Evolutionary conservation across 2,888 invertebrate genomes (phyloP), one percentile per base, ranked within the genome.

Genomic region (Apodemia duryi): DNA sequence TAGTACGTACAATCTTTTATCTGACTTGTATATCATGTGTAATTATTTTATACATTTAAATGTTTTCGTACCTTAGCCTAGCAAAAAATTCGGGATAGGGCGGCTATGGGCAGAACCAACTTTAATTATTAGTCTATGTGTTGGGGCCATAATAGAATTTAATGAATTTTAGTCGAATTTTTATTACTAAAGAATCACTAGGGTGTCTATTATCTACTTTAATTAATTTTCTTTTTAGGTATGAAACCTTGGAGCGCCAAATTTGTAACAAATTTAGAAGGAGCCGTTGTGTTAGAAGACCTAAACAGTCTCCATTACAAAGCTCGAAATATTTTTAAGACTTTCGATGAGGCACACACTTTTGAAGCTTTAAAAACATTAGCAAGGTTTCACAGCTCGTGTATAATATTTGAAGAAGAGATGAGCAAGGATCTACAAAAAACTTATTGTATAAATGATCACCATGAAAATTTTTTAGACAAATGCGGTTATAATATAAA

Each of bases 311-410:
- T 76, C 21, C 73, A 83, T n/a, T 91, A 85, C 65, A 81, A 76
- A 69, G 69, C 81, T 52, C 76, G 78, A 43, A 76, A 86, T 70
- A 88, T 85, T 77, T 82, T 86, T 62, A 70, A 80, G 35, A 78
- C 83, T 63, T 90, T 93, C 62, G 92, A 93, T 68, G 76, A 85
- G 63, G 77, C 82, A 1, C 93, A 93, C 69, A 92, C 88, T 11
- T 73, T 86, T 43, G 80, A 84, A 72, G 91, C 92, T 46, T 75
- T 93, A 62, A 79, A 81, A 66, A 83, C 91, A 2, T 71, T 93
- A 61, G 90, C 93, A 1, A 83, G 85, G 69, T 89, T 93, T 70
- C 94, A 93, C 69, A 89, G 92, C 1, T 81, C 89, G n/a, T 83
- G 91, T 2, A 82, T 93, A n/a, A 83, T 93, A 67, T 92, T 81